phyloP scores from a whole-genome alignment of 2,797 vertebrate species.

The Caiman crocodilus region DNA sequence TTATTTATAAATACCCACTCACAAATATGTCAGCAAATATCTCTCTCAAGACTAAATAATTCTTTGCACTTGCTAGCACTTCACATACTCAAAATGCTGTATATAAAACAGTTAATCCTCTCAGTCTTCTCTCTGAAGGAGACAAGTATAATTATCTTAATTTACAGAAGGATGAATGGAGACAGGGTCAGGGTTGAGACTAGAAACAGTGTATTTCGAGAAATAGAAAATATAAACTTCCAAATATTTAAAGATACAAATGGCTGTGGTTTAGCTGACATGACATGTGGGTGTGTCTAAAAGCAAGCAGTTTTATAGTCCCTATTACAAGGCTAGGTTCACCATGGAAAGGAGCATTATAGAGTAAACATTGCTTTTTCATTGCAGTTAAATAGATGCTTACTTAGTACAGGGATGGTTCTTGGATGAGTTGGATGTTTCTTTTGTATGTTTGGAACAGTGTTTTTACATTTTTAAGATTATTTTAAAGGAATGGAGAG shows the following conservation, averaged over 20 bases:
- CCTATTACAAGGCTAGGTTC: neutral
- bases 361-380: neutral
- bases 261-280: neutral
- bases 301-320: neutral
- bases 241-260: neutral
- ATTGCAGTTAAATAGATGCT: neutral
- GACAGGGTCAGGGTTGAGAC: too few relatives aligned
- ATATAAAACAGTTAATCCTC: neutral
- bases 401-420: neutral
- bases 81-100: neutral
- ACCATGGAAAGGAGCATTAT: too few relatives aligned
- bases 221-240: neutral
- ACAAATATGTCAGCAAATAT: neutral
- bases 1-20: neutral
- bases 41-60: neutral
- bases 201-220: neutral
- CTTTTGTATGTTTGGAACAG: neutral
- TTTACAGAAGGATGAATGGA: neutral
- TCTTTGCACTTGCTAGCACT: neutral
- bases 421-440: neutral
- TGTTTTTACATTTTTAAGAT: neutral
- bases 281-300: neutral
- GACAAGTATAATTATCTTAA: neutral
- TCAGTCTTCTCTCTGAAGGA: neutral
- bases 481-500: neutral